Conservation (phyloP, 2,113 vertebrate species). For the Fulica atra region DNA sequence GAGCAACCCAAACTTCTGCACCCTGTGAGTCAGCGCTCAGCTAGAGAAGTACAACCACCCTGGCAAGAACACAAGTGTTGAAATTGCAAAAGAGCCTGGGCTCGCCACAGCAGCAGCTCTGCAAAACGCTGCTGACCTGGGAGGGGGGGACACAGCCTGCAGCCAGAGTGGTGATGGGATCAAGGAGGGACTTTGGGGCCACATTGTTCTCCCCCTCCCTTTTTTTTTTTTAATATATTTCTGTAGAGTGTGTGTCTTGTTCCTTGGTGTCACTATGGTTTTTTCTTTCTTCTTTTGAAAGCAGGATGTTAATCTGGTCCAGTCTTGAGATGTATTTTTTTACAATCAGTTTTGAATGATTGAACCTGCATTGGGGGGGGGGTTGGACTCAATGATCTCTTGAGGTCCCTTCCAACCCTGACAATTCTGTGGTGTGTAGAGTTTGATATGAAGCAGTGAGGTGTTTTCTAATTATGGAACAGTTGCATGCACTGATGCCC, state of each 20-base stretch:
- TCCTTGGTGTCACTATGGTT: not conserved
- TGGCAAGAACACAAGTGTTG: not conserved
- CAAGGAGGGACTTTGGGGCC: not conserved
- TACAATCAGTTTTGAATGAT: not conserved
- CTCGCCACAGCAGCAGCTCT: not conserved
- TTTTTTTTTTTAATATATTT: not conserved
- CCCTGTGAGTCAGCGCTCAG: not conserved
- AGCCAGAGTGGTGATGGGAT: not conserved
- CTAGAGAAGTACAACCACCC: not conserved
- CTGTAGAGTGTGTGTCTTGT: not conserved
- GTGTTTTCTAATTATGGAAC: not conserved
- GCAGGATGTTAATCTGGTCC: not conserved
- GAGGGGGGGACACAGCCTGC: not conserved
- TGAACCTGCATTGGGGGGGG: too few species aligned
- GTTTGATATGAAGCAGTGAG: not conserved
- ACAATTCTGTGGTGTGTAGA: not conserved
- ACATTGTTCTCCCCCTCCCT: not conserved
- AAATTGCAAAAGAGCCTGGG: accelerated
- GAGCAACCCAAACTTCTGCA: not conserved
- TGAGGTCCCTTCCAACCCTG: too few species aligned
- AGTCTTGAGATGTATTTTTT: not conserved
- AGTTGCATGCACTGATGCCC: not conserved
- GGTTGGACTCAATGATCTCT: too few species aligned
- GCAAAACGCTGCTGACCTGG: not conserved
- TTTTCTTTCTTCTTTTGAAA: not conserved